phyloP scores from a whole-genome alignment of 1,140 invertebrate species.

The Heliothis virescens region DNA sequence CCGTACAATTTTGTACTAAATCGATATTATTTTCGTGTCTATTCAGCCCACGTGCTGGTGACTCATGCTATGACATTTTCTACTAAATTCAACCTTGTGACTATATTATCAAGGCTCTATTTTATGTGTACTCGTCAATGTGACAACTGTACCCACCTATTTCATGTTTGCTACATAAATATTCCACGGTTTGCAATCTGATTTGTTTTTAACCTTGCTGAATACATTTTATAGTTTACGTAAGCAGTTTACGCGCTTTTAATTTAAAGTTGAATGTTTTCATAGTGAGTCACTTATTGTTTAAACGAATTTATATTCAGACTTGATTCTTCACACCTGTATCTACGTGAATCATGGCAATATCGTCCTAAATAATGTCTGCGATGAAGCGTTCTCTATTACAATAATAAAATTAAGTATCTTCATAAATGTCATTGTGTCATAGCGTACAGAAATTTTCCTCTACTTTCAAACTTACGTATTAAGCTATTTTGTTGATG shows the following conservation, averaged over 20 bases:
- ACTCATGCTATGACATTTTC: slow-evolving; percentile 54
- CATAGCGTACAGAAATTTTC: too few species aligned
- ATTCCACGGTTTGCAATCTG: slow-evolving; percentile 55
- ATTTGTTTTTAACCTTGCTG: slow-evolving; percentile 54
- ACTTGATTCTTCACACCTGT: slow-evolving; percentile 45
- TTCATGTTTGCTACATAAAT: slow-evolving; percentile 57
- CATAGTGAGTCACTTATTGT: slow-evolving; percentile 46
- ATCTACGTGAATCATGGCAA: slow-evolving; percentile 39
- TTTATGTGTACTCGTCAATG: slow-evolving; percentile 22
- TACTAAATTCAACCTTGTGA: slow-evolving; percentile 53
- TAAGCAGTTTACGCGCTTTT: slow-evolving; percentile 49
- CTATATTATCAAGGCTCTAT: slow-evolving; percentile 23
- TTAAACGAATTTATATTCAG: slow-evolving; percentile 37
- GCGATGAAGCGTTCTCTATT: slow-evolving; percentile 12
- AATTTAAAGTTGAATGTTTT: slow-evolving; percentile 47
- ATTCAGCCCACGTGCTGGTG: slow-evolving; percentile 53
- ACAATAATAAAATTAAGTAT: slow-evolving; percentile 35
- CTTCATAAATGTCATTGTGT: slow-evolving; percentile 19
- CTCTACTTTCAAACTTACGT: slow-evolving; percentile 35
- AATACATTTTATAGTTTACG: slow-evolving; percentile 52
- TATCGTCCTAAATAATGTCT: slow-evolving; percentile 13
- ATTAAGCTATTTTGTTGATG: not conserved
- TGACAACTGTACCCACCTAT: slow-evolving; percentile 47
- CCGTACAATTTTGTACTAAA: slow-evolving; percentile 65
- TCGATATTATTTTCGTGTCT: slow-evolving; percentile 70